Evolutionary conservation across 2,797 vertebrate genomes (phyloP).

Genomic region (Xyrichtys novacula): DNA sequence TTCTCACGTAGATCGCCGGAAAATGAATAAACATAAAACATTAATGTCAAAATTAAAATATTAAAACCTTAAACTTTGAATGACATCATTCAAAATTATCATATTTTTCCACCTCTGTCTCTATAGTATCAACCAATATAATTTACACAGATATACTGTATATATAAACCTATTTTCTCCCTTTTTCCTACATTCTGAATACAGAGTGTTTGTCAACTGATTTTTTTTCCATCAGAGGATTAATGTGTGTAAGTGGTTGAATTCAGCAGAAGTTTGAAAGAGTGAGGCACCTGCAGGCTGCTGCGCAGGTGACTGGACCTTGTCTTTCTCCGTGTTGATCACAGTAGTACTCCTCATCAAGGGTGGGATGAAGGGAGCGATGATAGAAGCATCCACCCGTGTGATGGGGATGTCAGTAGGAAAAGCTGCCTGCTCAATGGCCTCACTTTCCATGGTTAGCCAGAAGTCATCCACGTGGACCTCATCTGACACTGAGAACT

Average conservation of each 20-base stretch:
- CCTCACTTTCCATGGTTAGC: slow-evolving; percentile 97
- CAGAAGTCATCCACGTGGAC: slow-evolving; percentile 98
- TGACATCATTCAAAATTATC: neutral
- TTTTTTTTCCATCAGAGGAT: neutral
- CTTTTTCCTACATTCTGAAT: neutral
- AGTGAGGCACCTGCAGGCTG: slow-evolving; percentile 84
- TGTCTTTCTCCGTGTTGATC: slow-evolving; percentile 97
- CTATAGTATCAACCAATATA: neutral
- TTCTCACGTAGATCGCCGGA: neutral
- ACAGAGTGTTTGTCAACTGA: neutral
- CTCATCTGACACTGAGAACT: slow-evolving; percentile 90
- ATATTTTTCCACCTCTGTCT: neutral
- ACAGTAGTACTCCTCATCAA: slow-evolving; percentile 92
- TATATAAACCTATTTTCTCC: no score
- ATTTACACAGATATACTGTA: no score
- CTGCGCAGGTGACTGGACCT: slow-evolving; percentile 78
- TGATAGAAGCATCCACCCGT: slow-evolving; percentile 96
- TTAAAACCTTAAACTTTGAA: neutral
- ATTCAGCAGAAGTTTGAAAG: neutral
- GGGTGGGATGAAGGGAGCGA: slow-evolving; percentile 96
- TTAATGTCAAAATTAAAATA: neutral
- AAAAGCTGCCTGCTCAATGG: slow-evolving; percentile 95
- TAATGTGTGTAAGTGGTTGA: neutral
- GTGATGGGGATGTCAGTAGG: slow-evolving; percentile 94
- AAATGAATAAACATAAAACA: neutral